Evolutionary conservation across 1,140 invertebrate genomes (phyloP), one percentile per base, ranked within the genome.

Genomic region (Pissodes strobi): DNA sequence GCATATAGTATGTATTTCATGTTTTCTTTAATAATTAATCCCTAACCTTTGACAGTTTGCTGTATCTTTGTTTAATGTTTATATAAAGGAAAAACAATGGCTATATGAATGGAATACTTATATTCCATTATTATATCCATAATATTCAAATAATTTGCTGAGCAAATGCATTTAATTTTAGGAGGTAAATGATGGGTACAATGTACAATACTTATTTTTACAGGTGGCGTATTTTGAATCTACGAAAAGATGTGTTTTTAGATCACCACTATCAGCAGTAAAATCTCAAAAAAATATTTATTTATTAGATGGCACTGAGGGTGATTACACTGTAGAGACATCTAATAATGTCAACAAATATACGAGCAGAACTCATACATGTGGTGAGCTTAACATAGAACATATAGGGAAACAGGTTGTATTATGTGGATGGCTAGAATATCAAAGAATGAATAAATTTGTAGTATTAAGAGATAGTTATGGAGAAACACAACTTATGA

Each of bases 361-460:
- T 76, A 82, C 82, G 12, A 77, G 77, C 27, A 80, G 95, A 65
- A 90, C 87, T 21, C 91, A 95, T 73, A 92, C 89, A 0, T 97
- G 95, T 82, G 94, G 93, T 4, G 89, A 95, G 76, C 76, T 97
- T 15, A 82, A 81, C 19, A 69, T 73, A 12, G 68, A 80, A 57
- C 77, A 97, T 83, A 80, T 88, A 18, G 92, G 90, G 18, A 71
- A 90, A 74, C 80, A 84, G 66, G 93, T 98, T 0, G 82, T 78
- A 1, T 74, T 98, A 2, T 93, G 85, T 81, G 95, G 96, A 12
- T 98, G 95, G 94, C 74, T 97, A 12, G 89, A 95, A 68, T 93
- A 85, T 81, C 84, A 88, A 62, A 83, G 95, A 66, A 82, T 92
- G 79, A 84, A 84, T 19, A 88, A 89, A 73, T 97, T 98, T 81